phyloP scores from a whole-genome alignment of 1,140 invertebrate genomes.

The Glomeris maerens region DNA sequence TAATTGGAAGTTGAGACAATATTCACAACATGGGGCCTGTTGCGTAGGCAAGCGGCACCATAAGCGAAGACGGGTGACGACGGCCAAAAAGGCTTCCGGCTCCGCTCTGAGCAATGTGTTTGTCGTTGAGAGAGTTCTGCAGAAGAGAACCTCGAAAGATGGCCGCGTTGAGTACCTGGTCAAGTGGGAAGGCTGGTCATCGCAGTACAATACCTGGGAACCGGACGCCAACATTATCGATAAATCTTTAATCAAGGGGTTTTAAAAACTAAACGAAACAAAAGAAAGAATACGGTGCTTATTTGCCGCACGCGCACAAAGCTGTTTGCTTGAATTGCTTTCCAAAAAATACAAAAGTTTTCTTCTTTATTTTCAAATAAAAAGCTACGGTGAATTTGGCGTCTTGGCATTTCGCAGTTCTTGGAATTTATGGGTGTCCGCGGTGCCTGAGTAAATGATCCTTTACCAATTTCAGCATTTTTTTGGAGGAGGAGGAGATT shows the following conservation, averaged over 20 bases:
- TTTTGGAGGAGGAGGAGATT: too few relatives aligned
- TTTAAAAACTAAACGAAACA: too few relatives aligned
- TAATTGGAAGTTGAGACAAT: not conserved
- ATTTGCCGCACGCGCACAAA: too few relatives aligned
- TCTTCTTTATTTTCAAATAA: too few relatives aligned
- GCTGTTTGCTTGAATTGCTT: too few relatives aligned
- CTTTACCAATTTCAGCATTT: too few relatives aligned
- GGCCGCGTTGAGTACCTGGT: slow-evolving; percentile 8
- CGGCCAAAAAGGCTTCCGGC: not conserved
- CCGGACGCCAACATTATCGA: not conserved
- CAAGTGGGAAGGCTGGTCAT: slow-evolving; percentile 8
- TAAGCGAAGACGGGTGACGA: not conserved
- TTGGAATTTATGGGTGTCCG: too few relatives aligned
- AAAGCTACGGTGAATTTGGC: too few relatives aligned
- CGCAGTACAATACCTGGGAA: slow-evolving; percentile 2
- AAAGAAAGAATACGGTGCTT: too few relatives aligned
- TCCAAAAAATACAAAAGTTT: too few relatives aligned
- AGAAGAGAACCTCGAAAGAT: not conserved
- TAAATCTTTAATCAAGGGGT: not conserved
- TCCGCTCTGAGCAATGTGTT: not conserved
- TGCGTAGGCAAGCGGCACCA: not conserved
- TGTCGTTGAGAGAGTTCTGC: slow-evolving; percentile 6
- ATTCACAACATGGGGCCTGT: not conserved
- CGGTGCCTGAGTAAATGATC: too few relatives aligned
- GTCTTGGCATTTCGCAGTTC: too few relatives aligned